These are phyloP conservation scores for Brienomyrus brachyistius DNA, from an alignment of 2,113 vertebrate species.

Conservation along the genomic window DNA sequence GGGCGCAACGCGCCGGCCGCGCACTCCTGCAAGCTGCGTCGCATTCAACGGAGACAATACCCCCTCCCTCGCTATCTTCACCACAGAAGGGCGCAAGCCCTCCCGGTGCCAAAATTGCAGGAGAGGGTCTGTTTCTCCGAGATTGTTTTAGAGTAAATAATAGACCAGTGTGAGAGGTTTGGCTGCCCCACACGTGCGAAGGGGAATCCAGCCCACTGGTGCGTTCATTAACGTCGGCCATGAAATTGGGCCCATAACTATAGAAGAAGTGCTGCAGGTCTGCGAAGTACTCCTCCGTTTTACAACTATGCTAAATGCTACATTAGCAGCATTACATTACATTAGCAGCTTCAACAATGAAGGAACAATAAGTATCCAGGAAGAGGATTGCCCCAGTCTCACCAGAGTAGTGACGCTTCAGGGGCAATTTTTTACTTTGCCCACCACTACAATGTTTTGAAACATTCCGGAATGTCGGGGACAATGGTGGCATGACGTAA, in stretches of 20 bases:
- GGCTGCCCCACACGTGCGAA: not conserved
- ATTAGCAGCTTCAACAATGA: not conserved
- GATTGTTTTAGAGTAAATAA: slow-evolving; percentile 1
- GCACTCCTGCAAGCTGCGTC: not conserved
- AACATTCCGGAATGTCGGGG: not conserved
- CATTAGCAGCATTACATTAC: not conserved
- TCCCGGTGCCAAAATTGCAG: slow-evolving; percentile 36
- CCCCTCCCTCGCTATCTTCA: slow-evolving; percentile 18
- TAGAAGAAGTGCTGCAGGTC: no score
- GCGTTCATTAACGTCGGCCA: not conserved
- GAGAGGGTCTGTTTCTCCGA: not conserved
- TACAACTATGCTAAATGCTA: not conserved
- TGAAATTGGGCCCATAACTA: not conserved
- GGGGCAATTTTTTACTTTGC: not conserved
- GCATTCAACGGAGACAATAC: not conserved
- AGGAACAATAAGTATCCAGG: not conserved
- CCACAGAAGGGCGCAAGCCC: slow-evolving; percentile 22
- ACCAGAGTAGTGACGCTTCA: not conserved
- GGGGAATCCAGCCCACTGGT: not conserved
- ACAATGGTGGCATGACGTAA: not conserved
- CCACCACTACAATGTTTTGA: not conserved
- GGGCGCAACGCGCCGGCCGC: not conserved
- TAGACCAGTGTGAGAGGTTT: not conserved
- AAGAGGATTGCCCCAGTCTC: not conserved
- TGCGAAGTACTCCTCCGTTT: not conserved